Base-by-base conservation (phyloP, 2,888 invertebrate genomes). In the Agapostemon virescens region DNA sequence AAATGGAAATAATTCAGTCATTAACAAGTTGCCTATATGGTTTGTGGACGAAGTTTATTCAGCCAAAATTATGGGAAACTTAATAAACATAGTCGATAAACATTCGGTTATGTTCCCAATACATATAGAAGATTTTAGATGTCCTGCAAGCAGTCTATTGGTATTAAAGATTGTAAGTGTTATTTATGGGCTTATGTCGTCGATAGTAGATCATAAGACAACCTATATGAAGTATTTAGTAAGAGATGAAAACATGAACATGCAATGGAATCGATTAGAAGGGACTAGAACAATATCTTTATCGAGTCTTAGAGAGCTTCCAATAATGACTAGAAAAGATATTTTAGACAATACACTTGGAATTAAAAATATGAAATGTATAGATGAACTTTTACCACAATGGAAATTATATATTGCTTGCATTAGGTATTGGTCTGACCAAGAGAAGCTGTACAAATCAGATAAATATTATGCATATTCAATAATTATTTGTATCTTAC, bases 81-180 rank as follows among this genome's bases (percentile, higher is more conserved):
- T 96, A 86, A 94, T 97, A 36, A 96, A 97, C 89, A 93, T 97
- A 23, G 92, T 95, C 74, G 94, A 94, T 20, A 94, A 95, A 61
- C 94, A 95, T 79, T 93, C 95, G 64, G 95, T 95, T 88, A 94
- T 96, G 79, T 95, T 61, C 6, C 94, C 94, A 70, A 95, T 96
- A 0, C 96, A 96, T 93, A 94, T 96, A 7, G 97, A 97, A 91
- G 95, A 96, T 90, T 95, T 94, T 87, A 91, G 92, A 1, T 93
- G 94, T 66, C 93, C 94, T 6, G 95, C 96, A 82, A 94, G 95
- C 13, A 95, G 95, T 86, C 88, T 94, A 7, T 94, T 95, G 72
- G 94, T 95, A 40, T 89, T 96, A 80, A 94, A 95, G 20, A 94
- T 97, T 81, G 87, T 97, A 45, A 93, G 93, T 86, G 94, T 94